Conservation (phyloP, 2,888 invertebrate genomes). For the Synanthedon andrenaeformis region DNA sequence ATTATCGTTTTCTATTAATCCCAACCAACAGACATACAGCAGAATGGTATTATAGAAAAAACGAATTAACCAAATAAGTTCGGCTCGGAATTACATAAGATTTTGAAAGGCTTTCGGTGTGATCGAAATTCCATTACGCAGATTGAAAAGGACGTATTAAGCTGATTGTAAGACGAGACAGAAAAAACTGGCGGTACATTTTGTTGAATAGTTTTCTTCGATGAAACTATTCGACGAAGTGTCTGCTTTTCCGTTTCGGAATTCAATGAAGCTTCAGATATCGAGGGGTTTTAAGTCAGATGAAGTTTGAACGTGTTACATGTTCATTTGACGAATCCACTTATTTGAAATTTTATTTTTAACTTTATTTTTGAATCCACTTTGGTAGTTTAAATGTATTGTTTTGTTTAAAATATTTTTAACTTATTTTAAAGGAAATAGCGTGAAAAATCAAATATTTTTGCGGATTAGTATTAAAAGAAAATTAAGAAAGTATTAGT, state of each 20-base stretch:
- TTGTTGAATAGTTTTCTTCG: neutral
- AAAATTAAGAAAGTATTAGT: too few relatives aligned
- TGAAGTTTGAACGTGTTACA: too few relatives aligned
- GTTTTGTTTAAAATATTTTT: too few relatives aligned
- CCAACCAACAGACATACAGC: neutral
- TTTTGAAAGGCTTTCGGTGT: conserved; percentile 7
- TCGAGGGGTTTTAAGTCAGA: neutral
- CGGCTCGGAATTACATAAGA: conserved; percentile 10
- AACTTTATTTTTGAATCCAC: too few relatives aligned
- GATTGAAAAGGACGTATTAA: conserved; percentile 8
- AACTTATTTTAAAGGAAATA: too few relatives aligned
- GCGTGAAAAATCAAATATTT: too few relatives aligned
- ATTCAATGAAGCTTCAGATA: neutral
- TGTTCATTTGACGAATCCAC: too few relatives aligned
- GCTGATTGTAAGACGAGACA: neutral
- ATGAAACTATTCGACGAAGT: neutral
- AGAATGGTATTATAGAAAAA: neutral
- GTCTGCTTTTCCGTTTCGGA: neutral
- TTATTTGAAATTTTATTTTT: too few relatives aligned
- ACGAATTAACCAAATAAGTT: conserved; percentile 12
- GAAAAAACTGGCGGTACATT: neutral
- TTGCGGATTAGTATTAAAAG: too few relatives aligned
- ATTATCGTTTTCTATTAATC: too few relatives aligned
- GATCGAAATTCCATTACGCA: conserved; percentile 16
- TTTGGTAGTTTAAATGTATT: too few relatives aligned